These are phyloP conservation scores for Sturnus vulgaris DNA, from an alignment of 2,113 vertebrate species.

Conservation along the genomic window DNA sequence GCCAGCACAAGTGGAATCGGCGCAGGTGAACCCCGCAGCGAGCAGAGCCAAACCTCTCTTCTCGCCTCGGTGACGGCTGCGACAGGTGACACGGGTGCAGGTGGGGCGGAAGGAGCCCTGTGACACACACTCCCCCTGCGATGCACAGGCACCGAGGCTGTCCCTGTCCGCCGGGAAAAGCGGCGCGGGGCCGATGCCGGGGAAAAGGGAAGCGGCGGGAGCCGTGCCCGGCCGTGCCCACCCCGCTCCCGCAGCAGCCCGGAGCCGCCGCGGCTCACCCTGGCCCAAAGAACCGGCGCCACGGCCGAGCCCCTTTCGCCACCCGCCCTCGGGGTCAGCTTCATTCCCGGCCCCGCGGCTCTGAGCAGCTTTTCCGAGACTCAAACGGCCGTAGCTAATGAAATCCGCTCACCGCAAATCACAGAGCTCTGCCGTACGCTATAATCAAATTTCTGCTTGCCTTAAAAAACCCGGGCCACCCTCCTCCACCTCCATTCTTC, in stretches of 20 bases:
- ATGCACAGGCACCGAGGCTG: not conserved
- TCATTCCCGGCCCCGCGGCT: not conserved
- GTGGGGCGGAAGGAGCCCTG: not conserved
- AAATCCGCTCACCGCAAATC: slow-evolving; percentile 50
- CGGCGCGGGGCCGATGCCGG: too few relatives aligned
- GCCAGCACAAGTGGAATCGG: not conserved
- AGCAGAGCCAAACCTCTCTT: too few relatives aligned
- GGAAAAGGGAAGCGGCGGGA: not conserved
- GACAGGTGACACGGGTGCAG: not conserved
- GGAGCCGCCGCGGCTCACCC: not conserved
- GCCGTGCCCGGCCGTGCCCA: not conserved
- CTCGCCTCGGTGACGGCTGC: not conserved
- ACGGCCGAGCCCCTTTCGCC: not conserved
- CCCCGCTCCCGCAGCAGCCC: not conserved
- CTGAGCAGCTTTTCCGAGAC: not conserved
- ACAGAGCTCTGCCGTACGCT: slow-evolving; percentile 42
- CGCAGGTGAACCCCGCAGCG: not conserved
- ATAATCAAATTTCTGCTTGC: slow-evolving; percentile 59
- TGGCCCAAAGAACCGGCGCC: not conserved
- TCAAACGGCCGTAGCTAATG: slow-evolving; percentile 20
- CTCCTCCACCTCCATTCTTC: slow-evolving; percentile 13
- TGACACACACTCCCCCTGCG: rapidly evolving
- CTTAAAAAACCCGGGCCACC: slow-evolving; percentile 40
- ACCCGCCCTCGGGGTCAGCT: not conserved
- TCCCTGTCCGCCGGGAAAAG: not conserved